Evolutionary conservation across 1,140 invertebrate genomes (phyloP).

Genomic region (Drosophila nigromelanica): DNA sequence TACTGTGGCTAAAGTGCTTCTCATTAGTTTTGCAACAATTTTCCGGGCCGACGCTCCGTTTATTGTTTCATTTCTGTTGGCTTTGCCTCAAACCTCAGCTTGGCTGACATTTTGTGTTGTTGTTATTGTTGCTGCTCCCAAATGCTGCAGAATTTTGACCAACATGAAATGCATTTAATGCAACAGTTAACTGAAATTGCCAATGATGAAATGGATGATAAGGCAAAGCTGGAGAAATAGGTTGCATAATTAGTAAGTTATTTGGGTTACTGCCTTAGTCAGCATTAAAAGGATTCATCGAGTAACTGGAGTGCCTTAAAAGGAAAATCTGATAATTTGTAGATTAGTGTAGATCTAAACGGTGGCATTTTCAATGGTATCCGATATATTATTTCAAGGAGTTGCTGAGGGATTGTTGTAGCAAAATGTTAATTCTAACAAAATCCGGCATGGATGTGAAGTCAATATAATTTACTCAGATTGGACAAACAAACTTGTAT

Average conservation of each 20-base stretch:
- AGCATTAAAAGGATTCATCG: too few relatives aligned
- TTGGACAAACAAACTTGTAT: too few relatives aligned
- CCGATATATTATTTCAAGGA: too few relatives aligned
- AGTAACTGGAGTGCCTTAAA: too few relatives aligned
- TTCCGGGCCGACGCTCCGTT: conserved; percentile 5
- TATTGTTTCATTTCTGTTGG: background rate
- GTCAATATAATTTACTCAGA: too few relatives aligned
- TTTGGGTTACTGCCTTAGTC: too few relatives aligned
- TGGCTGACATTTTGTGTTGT: background rate
- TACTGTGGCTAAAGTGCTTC: conserved; percentile 16
- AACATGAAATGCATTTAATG: conserved; percentile 1
- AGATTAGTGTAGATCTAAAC: too few relatives aligned
- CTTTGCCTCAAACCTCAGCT: background rate
- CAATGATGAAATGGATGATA: background rate
- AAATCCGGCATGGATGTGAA: too few relatives aligned
- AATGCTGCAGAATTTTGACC: background rate
- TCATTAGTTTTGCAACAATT: conserved; percentile 23
- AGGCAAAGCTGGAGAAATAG: background rate
- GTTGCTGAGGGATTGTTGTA: background rate
- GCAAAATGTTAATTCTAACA: too few relatives aligned
- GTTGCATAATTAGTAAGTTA: too few relatives aligned
- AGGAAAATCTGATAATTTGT: too few relatives aligned
- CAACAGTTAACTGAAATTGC: background rate
- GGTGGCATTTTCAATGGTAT: too few relatives aligned
- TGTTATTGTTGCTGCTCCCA: background rate